Conservation (phyloP, 2,888 invertebrate genomes). For the Ochlodes sylvanus region DNA sequence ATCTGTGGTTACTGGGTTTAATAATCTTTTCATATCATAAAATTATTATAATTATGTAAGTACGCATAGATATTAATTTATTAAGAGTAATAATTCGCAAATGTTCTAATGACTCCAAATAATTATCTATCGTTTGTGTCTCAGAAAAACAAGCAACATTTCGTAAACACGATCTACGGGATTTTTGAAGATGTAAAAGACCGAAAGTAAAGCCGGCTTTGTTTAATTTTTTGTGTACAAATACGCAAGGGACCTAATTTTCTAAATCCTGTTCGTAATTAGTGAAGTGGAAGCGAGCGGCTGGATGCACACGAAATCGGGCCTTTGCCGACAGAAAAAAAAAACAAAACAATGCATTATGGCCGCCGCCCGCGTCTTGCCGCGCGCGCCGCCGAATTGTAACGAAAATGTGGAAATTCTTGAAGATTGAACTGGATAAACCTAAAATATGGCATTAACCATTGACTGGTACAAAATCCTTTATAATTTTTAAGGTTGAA, state of each 20-base stretch:
- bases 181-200: constrained; percentile 18
- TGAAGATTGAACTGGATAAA: background rate
- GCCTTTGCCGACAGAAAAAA: constrained; percentile 46
- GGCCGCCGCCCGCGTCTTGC: constrained; percentile 38
- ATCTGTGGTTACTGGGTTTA: too few relatives aligned
- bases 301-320: constrained; percentile 49
- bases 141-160: background rate
- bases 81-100: too few relatives aligned
- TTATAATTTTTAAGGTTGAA: too few relatives aligned
- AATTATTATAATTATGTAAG: too few relatives aligned
- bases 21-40: too few relatives aligned
- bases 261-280: constrained; percentile 57
- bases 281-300: constrained; percentile 62
- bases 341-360: constrained; percentile 40
- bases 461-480: too few relatives aligned
- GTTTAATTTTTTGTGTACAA: constrained; percentile 28
- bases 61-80: too few relatives aligned
- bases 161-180: background rate
- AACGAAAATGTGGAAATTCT: background rate
- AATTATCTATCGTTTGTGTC: background rate
- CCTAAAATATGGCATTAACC: too few relatives aligned
- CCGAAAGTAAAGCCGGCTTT: constrained; percentile 16
- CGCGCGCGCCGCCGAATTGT: constrained; percentile 13
- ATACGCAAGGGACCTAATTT: constrained; percentile 48
- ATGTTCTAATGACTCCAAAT: too few relatives aligned